Evolutionary conservation across 2,113 vertebrate species (phyloP).

Genomic region (Nothobranchius kuhntae): DNA sequence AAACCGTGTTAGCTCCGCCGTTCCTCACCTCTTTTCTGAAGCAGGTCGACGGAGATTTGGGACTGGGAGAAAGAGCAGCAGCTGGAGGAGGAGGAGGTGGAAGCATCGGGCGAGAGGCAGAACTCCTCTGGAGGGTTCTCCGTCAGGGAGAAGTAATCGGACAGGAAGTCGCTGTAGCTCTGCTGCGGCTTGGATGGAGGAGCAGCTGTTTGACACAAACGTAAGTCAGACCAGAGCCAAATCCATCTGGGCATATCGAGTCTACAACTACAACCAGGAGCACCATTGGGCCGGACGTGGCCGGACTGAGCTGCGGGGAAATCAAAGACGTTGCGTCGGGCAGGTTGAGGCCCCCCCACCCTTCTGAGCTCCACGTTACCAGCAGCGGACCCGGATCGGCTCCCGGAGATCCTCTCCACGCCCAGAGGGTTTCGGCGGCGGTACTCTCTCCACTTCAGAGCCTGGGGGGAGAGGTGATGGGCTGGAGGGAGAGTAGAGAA

Average conservation of each 20-base stretch:
- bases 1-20: no score
- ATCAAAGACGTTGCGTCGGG: constrained; percentile 88
- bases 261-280: constrained; percentile 37
- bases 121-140: constrained; percentile 97
- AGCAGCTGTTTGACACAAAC: constrained; percentile 56
- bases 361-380: constrained; percentile 78
- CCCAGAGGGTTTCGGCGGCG: constrained; percentile 92
- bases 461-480: constrained; percentile 95
- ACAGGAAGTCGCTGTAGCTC: constrained; percentile 88
- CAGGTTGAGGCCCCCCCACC: constrained; percentile 71
- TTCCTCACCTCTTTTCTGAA: constrained; percentile 87
- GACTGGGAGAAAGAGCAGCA: constrained; percentile 77
- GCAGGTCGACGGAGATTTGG: constrained; percentile 86
- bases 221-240: not conserved
- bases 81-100: constrained; percentile 81
- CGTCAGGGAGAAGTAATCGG: constrained; percentile 92
- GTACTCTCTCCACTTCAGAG: constrained; percentile 96
- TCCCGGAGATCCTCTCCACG: constrained; percentile 77
- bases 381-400: constrained; percentile 50
- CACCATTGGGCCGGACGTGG: constrained; percentile 84
- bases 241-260: not conserved
- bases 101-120: constrained; percentile 93
- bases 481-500: constrained; percentile 70
- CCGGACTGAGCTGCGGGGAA: constrained; percentile 78
- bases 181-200: constrained; percentile 80